These are phyloP conservation scores for Microchrysa polita DNA, from an alignment of 2,888 invertebrate species.

Conservation along the genomic window DNA sequence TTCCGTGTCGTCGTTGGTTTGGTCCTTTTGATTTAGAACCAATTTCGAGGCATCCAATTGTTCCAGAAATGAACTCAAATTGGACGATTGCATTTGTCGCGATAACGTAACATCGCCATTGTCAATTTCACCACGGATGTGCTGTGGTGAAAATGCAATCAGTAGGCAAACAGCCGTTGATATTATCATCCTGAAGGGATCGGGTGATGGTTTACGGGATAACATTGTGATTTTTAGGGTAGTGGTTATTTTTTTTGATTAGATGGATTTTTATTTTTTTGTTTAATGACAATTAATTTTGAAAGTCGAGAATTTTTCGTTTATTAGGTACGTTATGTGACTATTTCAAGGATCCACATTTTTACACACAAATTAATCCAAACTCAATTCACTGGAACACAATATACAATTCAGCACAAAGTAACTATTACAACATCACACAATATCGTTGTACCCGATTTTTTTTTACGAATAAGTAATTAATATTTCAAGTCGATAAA, in stretches of 20 bases:
- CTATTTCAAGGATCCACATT: conserved; percentile 29
- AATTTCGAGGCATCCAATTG: conserved; percentile 38
- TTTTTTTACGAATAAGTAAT: neutral
- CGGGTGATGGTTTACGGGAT: neutral
- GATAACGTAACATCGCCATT: conserved; percentile 37
- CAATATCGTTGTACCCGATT: no score
- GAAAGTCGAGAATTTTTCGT: neutral
- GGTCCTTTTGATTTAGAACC: conserved; percentile 4
- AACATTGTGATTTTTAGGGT: neutral
- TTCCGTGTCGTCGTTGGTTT: neutral
- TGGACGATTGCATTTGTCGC: conserved; percentile 37
- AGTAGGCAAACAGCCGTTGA: neutral
- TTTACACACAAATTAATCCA: conserved; percentile 22
- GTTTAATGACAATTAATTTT: neutral
- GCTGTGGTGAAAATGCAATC: conserved; percentile 18
- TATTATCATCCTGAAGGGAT: no score
- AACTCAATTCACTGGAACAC: conserved; percentile 6
- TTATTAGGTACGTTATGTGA: conserved; percentile 1
- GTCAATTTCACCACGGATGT: conserved; percentile 38
- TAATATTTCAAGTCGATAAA: conserved; percentile 2
- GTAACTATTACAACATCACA: neutral
- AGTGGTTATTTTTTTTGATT: neutral
- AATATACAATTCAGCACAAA: neutral
- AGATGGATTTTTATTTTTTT: neutral
- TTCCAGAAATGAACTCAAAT: conserved; percentile 43